Conservation (phyloP, 2,797 vertebrate genomes). For the Enteromius argenteus region DNA sequence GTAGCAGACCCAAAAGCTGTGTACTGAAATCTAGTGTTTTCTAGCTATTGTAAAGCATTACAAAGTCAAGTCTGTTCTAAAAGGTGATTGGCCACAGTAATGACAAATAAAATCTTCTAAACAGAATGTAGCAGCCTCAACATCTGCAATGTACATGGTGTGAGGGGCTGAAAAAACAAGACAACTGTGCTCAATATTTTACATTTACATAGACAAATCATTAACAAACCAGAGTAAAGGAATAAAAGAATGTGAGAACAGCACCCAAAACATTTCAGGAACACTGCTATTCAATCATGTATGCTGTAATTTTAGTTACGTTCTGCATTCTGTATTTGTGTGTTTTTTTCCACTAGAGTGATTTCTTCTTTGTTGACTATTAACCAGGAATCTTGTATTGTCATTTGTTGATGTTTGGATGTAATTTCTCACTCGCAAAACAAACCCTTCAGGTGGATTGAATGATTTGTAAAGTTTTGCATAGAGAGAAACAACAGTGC, state of each 20-base stretch:
- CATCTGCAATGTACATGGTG: not conserved
- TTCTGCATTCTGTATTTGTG: conserved; percentile 23
- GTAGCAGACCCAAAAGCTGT: conserved; percentile 15
- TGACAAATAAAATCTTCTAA: too few species aligned
- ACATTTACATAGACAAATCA: not conserved
- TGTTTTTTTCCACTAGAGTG: conserved; percentile 13
- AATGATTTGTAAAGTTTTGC: conserved; percentile 18
- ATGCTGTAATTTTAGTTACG: not conserved
- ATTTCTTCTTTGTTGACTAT: conserved; percentile 3
- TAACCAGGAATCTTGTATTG: not conserved
- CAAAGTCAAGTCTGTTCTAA: not conserved
- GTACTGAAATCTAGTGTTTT: conserved; percentile 5
- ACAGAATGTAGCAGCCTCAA: not conserved
- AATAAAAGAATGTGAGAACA: not conserved
- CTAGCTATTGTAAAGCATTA: conserved; percentile 1
- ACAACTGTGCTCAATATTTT: not conserved
- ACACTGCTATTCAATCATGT: not conserved
- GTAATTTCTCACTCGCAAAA: not conserved
- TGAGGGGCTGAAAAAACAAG: not conserved
- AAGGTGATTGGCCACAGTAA: not conserved
- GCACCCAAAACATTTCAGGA: not conserved
- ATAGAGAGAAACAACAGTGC: conserved; percentile 32
- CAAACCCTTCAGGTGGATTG: not conserved
- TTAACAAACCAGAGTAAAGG: not conserved
- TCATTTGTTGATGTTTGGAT: conserved; percentile 2